phyloP scores from a whole-genome alignment of 1,140 invertebrate species.

The Euura saliciscinereae region DNA sequence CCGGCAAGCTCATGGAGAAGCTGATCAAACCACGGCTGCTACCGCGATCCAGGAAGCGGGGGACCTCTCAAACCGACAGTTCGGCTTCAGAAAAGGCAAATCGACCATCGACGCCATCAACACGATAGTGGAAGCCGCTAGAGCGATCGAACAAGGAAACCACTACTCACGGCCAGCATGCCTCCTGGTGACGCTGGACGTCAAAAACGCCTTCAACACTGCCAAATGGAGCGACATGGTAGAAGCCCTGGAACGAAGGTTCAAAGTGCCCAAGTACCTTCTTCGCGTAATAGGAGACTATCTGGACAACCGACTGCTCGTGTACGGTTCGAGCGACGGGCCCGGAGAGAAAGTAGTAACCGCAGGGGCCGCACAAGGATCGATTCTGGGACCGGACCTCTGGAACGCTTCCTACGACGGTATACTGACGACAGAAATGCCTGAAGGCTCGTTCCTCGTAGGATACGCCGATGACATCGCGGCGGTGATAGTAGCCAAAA shows the following conservation, averaged over 20 bases:
- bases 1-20: conserved; percentile 16
- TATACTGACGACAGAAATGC: conserved; percentile 34
- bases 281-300: conserved; percentile 26
- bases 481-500: conserved; percentile 29
- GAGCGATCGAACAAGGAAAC: conserved; percentile 28
- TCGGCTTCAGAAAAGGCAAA: conserved; percentile 13
- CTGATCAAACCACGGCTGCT: conserved; percentile 24
- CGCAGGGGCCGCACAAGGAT: conserved; percentile 51
- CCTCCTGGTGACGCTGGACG: conserved; percentile 29
- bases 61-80: conserved; percentile 28
- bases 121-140: too few relatives aligned
- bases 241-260: conserved; percentile 23
- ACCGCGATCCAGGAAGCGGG: conserved; percentile 23
- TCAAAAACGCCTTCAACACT: conserved; percentile 37
- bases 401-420: conserved; percentile 51
- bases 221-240: conserved; percentile 28
- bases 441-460: conserved; percentile 23
- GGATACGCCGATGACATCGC: conserved; percentile 45
- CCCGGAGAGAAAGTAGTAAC: conserved; percentile 24
- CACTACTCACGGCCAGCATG: conserved; percentile 23
- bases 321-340: not conserved
- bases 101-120: conserved; percentile 14
- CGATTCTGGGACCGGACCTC: conserved; percentile 43
- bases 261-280: conserved; percentile 19
- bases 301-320: conserved; percentile 15